These are phyloP conservation scores for Chelon auratus DNA, from an alignment of 2,797 vertebrate species.

Conservation along the genomic window DNA sequence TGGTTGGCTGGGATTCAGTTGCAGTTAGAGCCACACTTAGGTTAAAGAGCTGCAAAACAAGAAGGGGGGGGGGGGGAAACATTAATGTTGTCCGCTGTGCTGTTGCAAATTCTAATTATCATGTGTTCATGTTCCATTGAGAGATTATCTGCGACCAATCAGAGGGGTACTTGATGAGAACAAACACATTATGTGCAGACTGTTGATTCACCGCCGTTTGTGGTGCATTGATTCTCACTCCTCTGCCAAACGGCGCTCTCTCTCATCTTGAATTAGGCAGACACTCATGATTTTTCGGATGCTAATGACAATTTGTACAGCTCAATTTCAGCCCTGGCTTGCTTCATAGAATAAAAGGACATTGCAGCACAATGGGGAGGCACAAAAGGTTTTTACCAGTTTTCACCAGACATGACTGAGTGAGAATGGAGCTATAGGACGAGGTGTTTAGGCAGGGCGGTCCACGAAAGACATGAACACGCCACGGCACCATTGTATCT, in stretches of 20 bases:
- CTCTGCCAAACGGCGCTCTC: slow-evolving; percentile 61
- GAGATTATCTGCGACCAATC: slow-evolving; percentile 80
- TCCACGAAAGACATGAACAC: slow-evolving; percentile 33
- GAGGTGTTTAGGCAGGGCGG: slow-evolving; percentile 24
- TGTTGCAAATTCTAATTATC: slow-evolving; percentile 78
- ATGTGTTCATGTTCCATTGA: slow-evolving; percentile 75
- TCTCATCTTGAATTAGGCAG: slow-evolving; percentile 78
- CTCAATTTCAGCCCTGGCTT: slow-evolving; percentile 66
- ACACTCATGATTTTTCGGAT: slow-evolving; percentile 73
- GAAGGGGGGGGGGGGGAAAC: slow-evolving; percentile 44
- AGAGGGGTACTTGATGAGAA: slow-evolving; percentile 75
- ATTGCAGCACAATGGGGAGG: slow-evolving; percentile 33
- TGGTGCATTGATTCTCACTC: slow-evolving; percentile 75
- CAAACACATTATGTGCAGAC: slow-evolving; percentile 79
- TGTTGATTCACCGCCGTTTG: slow-evolving; percentile 77
- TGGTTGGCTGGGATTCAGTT: slow-evolving; percentile 77
- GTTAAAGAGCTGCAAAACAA: slow-evolving; percentile 71
- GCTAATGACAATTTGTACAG: slow-evolving; percentile 74
- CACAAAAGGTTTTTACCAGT: slow-evolving; percentile 46
- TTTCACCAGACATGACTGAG: slow-evolving; percentile 49
- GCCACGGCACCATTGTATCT: slow-evolving; percentile 24
- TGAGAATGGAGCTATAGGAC: slow-evolving; percentile 17
- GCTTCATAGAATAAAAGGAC: slow-evolving; percentile 49
- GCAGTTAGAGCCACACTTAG: slow-evolving; percentile 73
- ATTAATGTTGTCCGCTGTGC: slow-evolving; percentile 62